Conservation (phyloP, 2,113 vertebrate genomes). For the Notarius lentiginosus region DNA sequence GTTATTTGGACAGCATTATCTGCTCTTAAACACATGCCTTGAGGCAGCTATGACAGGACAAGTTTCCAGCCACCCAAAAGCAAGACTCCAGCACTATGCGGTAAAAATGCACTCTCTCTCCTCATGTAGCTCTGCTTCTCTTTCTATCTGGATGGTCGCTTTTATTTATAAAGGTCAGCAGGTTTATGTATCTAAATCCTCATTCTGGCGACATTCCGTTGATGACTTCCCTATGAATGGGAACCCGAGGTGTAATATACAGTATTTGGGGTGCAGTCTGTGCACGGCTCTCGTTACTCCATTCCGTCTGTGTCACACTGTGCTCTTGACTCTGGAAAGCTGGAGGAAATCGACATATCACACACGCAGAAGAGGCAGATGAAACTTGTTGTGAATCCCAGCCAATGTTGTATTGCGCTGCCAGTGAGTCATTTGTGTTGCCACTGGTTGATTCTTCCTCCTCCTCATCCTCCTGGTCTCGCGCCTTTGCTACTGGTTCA, state of each 20-base stretch:
- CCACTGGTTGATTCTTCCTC: conserved; percentile 4
- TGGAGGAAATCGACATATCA: not conserved
- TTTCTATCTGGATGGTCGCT: not conserved
- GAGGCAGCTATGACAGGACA: conserved; percentile 28
- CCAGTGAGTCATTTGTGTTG: conserved; percentile 30
- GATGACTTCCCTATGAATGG: not conserved
- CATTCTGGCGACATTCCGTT: not conserved
- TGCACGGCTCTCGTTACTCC: not conserved
- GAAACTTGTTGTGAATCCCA: conserved; percentile 18
- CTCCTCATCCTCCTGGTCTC: conserved; percentile 3
- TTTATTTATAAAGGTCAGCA: not conserved
- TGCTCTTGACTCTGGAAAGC: not conserved
- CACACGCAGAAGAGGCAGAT: conserved; percentile 10
- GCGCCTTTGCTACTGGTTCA: conserved; percentile 3
- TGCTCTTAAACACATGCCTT: not conserved
- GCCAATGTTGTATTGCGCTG: not conserved
- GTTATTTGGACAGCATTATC: conserved; percentile 1
- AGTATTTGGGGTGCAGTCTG: not conserved
- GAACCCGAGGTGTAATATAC: not conserved
- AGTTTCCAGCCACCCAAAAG: conserved; percentile 17
- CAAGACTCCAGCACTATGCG: not conserved
- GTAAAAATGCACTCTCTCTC: conserved; percentile 23
- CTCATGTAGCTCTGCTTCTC: not conserved
- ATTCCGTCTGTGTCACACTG: not conserved
- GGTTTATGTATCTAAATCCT: not conserved